Percentiles rank a stretch among this genome's conserved stretches.
Conservation (phyloP, 2,888 invertebrate species). For the Frankliniella intonsa region DNA sequence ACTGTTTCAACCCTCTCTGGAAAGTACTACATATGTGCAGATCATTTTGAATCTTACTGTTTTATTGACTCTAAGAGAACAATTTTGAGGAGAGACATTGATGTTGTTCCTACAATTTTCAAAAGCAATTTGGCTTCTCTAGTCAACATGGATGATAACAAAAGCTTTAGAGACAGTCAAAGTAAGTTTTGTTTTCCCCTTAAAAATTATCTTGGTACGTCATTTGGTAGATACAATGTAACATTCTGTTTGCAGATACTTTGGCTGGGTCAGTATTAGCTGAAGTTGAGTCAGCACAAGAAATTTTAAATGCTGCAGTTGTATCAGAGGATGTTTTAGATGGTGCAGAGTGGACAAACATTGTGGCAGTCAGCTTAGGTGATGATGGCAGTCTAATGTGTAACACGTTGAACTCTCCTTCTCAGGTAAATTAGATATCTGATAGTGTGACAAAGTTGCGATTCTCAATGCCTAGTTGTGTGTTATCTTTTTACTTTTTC, state of each 20-base stretch:
- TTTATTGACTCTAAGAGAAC: neutral
- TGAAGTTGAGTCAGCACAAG: neutral
- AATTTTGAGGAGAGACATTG: neutral
- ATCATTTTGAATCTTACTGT: neutral
- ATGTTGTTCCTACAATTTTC: conserved; percentile 3
- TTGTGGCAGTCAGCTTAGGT: neutral
- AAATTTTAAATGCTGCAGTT: neutral
- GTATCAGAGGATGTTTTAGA: neutral
- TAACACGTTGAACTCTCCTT: neutral
- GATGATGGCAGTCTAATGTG: conserved; percentile 1
- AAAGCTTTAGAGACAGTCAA: conserved; percentile 4
- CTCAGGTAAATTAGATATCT: neutral
- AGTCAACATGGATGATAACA: neutral
- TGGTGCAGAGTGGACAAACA: neutral
- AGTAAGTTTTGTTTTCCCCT: neutral
- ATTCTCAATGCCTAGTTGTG: neutral
- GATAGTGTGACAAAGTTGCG: neutral
- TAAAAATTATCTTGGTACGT: neutral
- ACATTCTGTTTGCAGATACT: neutral
- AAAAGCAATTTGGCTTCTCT: neutral
- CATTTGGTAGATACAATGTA: no score
- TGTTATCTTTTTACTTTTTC: neutral
- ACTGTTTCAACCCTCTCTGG: neutral
- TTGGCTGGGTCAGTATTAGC: neutral
- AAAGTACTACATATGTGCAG: conserved; percentile 8